These are phyloP conservation scores for Drosophila conformis DNA, from an alignment of 2,888 invertebrate species.

Conservation along the genomic window DNA sequence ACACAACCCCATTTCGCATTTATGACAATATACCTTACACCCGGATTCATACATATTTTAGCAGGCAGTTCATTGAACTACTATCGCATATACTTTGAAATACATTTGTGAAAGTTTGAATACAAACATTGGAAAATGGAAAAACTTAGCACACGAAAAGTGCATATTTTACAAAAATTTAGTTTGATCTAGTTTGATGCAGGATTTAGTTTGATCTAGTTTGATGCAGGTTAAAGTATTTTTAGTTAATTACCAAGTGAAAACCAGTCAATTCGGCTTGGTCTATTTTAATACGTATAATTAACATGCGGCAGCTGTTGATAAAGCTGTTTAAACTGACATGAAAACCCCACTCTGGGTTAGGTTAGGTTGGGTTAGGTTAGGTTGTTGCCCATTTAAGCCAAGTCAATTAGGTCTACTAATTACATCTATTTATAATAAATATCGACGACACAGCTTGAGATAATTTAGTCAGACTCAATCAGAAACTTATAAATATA, in stretches of 20 bases:
- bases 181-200: neutral
- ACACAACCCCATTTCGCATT: neutral
- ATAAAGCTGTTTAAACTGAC: neutral
- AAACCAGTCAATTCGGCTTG: neutral
- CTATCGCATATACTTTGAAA: neutral
- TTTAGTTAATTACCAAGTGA: neutral
- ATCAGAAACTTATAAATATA: no score
- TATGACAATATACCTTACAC: neutral
- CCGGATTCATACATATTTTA: neutral
- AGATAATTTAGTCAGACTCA: neutral
- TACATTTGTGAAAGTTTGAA: neutral
- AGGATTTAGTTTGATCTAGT: neutral
- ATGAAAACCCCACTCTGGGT: neutral
- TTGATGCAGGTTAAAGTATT: neutral
- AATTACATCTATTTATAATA: neutral
- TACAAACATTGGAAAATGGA: neutral
- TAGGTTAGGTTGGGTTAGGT: neutral
- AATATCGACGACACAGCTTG: neutral
- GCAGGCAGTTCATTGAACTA: neutral
- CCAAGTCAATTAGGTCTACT: neutral
- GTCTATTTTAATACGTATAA: constrained; percentile 1
- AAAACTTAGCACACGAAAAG: neutral
- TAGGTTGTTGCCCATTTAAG: neutral
- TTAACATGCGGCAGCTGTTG: neutral
- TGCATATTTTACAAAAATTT: neutral